Evolutionary conservation across 2,888 invertebrate species (phyloP).

Genomic region (Callyntrura sp.): DNA sequence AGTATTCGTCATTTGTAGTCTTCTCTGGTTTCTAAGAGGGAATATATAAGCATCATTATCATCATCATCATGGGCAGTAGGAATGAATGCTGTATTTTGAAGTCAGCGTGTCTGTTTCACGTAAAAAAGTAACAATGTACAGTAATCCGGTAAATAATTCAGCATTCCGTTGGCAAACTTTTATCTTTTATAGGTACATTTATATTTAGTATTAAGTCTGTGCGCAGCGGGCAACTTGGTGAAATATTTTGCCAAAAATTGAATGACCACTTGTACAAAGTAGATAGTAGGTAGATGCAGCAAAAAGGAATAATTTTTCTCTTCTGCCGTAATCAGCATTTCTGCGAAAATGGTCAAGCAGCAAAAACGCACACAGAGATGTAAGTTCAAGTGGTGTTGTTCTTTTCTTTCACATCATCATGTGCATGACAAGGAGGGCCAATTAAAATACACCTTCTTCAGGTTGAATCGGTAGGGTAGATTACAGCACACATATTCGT

Average conservation of each 20-base stretch:
- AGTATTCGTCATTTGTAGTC: not conserved
- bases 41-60: not conserved
- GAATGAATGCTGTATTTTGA: not conserved
- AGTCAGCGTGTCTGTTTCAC: not conserved
- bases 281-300: not conserved
- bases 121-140: slow-evolving; percentile 25
- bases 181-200: no score
- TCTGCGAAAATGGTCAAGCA: no score
- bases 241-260: slow-evolving; percentile 23
- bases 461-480: no score
- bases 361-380: no score
- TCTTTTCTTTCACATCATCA: no score
- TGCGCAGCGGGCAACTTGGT: not conserved
- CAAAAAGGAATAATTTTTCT: slow-evolving; percentile 4
- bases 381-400: no score
- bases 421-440: not conserved
- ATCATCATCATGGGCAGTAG: not conserved
- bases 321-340: no score
- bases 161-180: slow-evolving; percentile 38
- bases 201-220: no score
- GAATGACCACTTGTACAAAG: slow-evolving; percentile 6
- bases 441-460: no score
- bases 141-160: slow-evolving; percentile 6
- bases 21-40: not conserved
- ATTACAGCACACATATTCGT: no score